Percentiles rank a stretch among this genome's conserved stretches.
Conservation (phyloP, 2,888 invertebrate genomes). For the Tenthredo notha region DNA sequence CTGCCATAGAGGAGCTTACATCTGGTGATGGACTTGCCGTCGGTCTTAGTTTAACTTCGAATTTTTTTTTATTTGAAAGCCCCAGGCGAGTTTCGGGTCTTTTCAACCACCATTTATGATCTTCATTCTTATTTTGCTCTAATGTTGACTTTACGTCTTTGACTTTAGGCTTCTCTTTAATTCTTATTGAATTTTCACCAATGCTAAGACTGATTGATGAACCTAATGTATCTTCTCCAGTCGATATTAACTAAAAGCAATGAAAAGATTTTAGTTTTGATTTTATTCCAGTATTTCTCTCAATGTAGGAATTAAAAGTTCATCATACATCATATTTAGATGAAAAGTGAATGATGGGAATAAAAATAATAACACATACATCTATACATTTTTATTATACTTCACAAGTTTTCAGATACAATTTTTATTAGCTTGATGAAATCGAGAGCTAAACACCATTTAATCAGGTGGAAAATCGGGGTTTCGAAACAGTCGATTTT, state of each 20-base stretch:
- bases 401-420: not conserved
- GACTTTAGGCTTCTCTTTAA: slow-evolving; percentile 67
- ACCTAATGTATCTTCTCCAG: slow-evolving; percentile 67
- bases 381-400: not conserved
- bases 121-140: not conserved
- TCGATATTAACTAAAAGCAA: slow-evolving; percentile 56
- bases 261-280: not conserved
- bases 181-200: slow-evolving; percentile 70
- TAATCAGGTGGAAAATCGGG: not conserved
- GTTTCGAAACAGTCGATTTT: not conserved
- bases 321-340: not conserved
- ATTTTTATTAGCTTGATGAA: not conserved
- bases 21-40: slow-evolving; percentile 67
- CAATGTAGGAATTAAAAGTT: not conserved
- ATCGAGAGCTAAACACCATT: not conserved
- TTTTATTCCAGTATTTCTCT: not conserved
- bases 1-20: slow-evolving; percentile 73
- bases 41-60: slow-evolving; percentile 57
- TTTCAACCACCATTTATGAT: slow-evolving; percentile 71
- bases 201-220: slow-evolving; percentile 72
- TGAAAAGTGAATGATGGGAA: not conserved
- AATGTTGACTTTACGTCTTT: slow-evolving; percentile 45
- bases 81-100: slow-evolving; percentile 67
- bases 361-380: not conserved
- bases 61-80: slow-evolving; percentile 59